Evolutionary conservation across 2,797 vertebrate species (phyloP).

Genomic region (Decapterus maruadsi): DNA sequence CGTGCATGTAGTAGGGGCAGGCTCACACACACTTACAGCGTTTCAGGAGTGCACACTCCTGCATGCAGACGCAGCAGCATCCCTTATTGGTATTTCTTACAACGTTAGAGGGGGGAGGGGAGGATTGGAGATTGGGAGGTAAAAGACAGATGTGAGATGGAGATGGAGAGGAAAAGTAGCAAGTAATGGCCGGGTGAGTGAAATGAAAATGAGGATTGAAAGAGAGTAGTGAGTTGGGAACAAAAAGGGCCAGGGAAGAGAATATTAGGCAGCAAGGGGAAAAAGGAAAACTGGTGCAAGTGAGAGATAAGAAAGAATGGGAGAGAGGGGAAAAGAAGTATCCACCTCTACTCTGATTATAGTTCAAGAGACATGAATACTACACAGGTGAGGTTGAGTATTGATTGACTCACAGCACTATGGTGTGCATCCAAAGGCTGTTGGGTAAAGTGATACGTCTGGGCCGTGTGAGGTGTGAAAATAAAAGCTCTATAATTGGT

Average conservation of each 20-base stretch:
- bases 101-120: conserved; percentile 15
- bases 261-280: not conserved
- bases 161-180: not conserved
- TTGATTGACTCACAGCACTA: conserved; percentile 43
- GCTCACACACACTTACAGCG: conserved; percentile 86
- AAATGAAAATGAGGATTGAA: conserved; percentile 36
- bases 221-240: not conserved
- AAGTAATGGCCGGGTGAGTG: conserved; percentile 5
- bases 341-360: conserved; percentile 21
- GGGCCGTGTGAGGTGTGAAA: conserved; percentile 36
- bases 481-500: conserved; percentile 58
- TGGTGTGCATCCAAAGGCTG: conserved; percentile 29
- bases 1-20: conserved; percentile 87
- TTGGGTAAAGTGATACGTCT: conserved; percentile 36
- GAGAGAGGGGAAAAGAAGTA: not conserved
- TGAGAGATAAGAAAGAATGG: conserved; percentile 11
- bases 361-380: conserved; percentile 49
- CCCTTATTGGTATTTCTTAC: conserved; percentile 81
- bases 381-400: conserved; percentile 54
- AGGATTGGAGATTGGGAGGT: conserved; percentile 30
- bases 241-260: conserved; percentile 4
- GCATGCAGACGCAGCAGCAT: conserved; percentile 86
- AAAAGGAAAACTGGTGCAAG: conserved; percentile 8
- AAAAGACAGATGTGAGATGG: conserved; percentile 44
- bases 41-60: conserved; percentile 38